A percentile compares a stretch with the other conserved stretches of the same genome.
phyloP scores from a whole-genome alignment of 1,140 invertebrate species.

The Drosophila parvula region DNA sequence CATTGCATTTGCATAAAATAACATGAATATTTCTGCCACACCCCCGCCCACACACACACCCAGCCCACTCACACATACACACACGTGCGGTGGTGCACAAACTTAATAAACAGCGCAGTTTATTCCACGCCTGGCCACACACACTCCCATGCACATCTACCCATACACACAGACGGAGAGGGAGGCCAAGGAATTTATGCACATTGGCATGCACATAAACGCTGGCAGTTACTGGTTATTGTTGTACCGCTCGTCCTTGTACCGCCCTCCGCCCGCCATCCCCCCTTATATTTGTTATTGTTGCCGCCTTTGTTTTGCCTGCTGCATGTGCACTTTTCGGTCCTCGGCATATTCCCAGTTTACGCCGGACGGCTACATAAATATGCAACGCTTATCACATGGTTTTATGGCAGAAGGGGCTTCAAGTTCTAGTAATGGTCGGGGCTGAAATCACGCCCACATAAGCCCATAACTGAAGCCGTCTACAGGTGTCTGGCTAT shows the following conservation, averaged over 20 bases:
- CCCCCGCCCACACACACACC: constrained; percentile 8
- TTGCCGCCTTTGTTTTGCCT: constrained; percentile 27
- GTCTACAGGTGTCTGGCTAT: constrained; percentile 43
- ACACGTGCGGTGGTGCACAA: constrained; percentile 48
- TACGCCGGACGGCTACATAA: constrained; percentile 33
- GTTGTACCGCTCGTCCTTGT: constrained; percentile 2
- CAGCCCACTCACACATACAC: constrained; percentile 2
- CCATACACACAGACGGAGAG: neutral
- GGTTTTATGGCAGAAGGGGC: constrained; percentile 36
- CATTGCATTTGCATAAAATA: constrained; percentile 74
- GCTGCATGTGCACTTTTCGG: constrained; percentile 45
- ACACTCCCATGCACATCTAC: constrained; percentile 24
- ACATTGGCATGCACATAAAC: constrained; percentile 54
- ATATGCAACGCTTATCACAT: constrained; percentile 45
- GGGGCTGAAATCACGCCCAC: constrained; percentile 61
- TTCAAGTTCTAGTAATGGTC: constrained; percentile 37
- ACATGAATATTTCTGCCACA: constrained; percentile 45
- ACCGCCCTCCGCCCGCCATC: neutral
- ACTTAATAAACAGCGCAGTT: constrained; percentile 71
- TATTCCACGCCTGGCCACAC: constrained; percentile 44
- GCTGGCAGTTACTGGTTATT: constrained; percentile 34
- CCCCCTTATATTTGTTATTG: constrained; percentile 12
- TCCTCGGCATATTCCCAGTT: constrained; percentile 8
- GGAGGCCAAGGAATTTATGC: constrained; percentile 43
- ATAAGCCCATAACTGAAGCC: constrained; percentile 38